A percentile compares a stretch with the other conserved stretches of the same genome.
Conservation (phyloP, 30 jellyfish, hydroid and myxozoan genomes). For the Nemopilema nomurai region DNA sequence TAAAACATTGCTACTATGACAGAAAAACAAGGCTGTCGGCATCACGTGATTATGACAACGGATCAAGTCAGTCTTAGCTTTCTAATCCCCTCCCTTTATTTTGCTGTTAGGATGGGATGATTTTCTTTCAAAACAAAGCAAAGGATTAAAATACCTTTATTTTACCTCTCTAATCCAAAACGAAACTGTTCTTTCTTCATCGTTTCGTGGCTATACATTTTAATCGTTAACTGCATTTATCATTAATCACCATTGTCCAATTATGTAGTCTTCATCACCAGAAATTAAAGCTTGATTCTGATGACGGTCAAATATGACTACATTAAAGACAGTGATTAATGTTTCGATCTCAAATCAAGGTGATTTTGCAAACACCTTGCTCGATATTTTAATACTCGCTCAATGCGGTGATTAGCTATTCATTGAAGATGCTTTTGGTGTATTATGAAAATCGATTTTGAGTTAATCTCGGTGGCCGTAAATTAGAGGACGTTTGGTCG, state of each 20-base stretch:
- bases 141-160: neutral
- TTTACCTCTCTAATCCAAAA: neutral
- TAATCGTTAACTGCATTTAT: neutral
- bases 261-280: neutral
- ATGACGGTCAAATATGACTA: neutral
- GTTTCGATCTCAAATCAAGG: neutral
- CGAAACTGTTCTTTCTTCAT: neutral
- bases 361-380: neutral
- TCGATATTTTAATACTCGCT: neutral
- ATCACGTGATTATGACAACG: no score
- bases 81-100: neutral
- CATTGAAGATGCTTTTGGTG: conserved; percentile 1
- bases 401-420: neutral
- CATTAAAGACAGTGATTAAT: neutral
- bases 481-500: neutral
- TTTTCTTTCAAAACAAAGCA: neutral
- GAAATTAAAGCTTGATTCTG: neutral
- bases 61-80: neutral
- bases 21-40: neutral
- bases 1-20: neutral
- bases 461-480: neutral
- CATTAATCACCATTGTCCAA: neutral
- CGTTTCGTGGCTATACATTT: neutral
- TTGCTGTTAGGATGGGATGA: neutral
- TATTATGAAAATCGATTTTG: neutral